A percentile compares a stretch with the other conserved stretches of the same genome.
These are phyloP conservation scores for Sparus aurata DNA, from an alignment of 2,797 vertebrate genomes.

Conservation along the genomic window DNA sequence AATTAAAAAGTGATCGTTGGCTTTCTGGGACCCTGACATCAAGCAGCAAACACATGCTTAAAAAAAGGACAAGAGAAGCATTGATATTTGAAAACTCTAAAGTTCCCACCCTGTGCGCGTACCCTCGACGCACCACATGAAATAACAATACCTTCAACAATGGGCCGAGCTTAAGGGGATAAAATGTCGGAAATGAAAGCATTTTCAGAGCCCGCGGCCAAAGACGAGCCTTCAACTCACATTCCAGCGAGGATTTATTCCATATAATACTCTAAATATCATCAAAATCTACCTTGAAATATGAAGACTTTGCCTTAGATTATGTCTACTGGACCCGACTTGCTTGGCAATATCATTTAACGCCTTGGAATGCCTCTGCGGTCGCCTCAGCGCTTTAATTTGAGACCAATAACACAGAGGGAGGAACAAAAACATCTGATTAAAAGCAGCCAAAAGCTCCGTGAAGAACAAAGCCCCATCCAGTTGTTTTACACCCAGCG, in stretches of 20 bases:
- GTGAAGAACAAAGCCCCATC: constrained; percentile 57
- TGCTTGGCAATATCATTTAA: constrained; percentile 48
- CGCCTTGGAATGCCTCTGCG: constrained; percentile 49
- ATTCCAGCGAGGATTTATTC: constrained; percentile 67
- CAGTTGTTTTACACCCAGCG: constrained; percentile 62
- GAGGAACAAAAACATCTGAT: constrained; percentile 53
- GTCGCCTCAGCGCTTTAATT: constrained; percentile 53
- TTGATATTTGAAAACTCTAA: neutral
- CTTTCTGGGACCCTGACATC: constrained; percentile 10
- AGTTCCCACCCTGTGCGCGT: constrained; percentile 30
- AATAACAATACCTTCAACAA: constrained; percentile 67
- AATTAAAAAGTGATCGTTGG: neutral
- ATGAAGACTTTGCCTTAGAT: constrained; percentile 57
- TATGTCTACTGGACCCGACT: constrained; percentile 47
- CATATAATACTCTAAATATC: constrained; percentile 63
- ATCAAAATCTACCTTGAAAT: constrained; percentile 73
- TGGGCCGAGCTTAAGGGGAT: constrained; percentile 58
- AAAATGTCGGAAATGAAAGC: constrained; percentile 79
- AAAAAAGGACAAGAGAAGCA: neutral
- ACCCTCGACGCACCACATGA: constrained; percentile 47
- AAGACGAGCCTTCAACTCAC: constrained; percentile 54
- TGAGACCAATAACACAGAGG: constrained; percentile 52
- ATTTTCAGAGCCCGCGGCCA: constrained; percentile 61
- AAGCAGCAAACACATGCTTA: neutral
- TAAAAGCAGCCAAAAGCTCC: constrained; percentile 54